phyloP scores from a whole-genome alignment of 35 echinoderm and acorn worm species.

The Eucidaris tribuloides region DNA sequence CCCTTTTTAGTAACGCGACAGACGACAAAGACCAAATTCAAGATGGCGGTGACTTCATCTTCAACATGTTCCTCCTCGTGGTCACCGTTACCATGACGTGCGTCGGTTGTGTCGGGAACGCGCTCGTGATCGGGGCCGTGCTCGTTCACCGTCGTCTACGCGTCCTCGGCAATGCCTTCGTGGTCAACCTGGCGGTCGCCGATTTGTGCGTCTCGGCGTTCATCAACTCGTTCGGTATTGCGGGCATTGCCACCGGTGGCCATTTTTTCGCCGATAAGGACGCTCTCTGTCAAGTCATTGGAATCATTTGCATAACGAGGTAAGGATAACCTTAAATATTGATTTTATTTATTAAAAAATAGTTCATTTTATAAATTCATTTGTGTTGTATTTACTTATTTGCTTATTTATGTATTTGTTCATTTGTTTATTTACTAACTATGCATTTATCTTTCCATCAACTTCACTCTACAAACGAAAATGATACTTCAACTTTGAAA shows the following conservation, averaged over 20 bases:
- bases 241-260: conserved; percentile 48
- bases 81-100: conserved; percentile 32
- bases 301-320: conserved; percentile 75
- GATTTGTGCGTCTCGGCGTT: conserved; percentile 67
- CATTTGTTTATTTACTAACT: no score
- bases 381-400: no score
- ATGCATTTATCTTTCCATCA: no score
- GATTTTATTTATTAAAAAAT: no score
- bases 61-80: conserved; percentile 47
- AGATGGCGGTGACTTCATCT: not conserved
- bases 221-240: conserved; percentile 62
- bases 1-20: no score
- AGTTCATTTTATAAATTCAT: no score
- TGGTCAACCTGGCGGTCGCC: conserved; percentile 80
- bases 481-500: no score
- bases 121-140: conserved; percentile 73
- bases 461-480: no score
- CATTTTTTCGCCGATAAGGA: conserved; percentile 57
- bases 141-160: conserved; percentile 52
- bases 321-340: no score
- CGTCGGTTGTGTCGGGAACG: conserved; percentile 65
- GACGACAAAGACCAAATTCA: not conserved
- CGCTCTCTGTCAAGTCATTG: conserved; percentile 73
- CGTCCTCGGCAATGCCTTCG: conserved; percentile 56
- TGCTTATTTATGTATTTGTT: no score